Base-by-base conservation (phyloP, 1,140 invertebrate genomes). In the Meloidogyne floridensis region DNA sequence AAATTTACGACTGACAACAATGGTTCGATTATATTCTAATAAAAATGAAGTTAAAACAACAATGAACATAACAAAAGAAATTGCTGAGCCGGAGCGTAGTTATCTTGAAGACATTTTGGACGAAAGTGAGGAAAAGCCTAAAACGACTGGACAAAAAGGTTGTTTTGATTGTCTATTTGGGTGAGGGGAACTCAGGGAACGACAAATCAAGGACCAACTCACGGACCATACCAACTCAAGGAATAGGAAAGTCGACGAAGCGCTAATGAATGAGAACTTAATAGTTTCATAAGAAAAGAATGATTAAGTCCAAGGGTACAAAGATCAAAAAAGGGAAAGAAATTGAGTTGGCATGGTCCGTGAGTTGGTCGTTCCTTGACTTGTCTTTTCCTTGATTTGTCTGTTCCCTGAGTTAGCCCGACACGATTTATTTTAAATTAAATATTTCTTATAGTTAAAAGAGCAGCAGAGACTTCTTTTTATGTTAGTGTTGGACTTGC, bases 81-180 rank as follows among this genome's bases (percentile, higher is more conserved):
- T 76, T 2, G 56, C 72, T 3, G 53, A 80, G 54, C 70, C 65
- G 6, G 51, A 77, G 59, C 47, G 77, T 8, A 82, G 73, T 32
- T 76, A 82, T 69, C 54, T 86, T 7, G 85, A 86, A 74, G 85
- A 87, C 53, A 81, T 89, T 43, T 53, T 89, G 13, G 56, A 84
- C 10, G 51, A 82, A 32, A 74, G 83, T 59, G 80, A 89, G 54
- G 80, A 80, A 13, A 82, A 90, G 73, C 87, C 87, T 15, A 89
- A 87, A 47, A 89, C 87, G 15, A 86, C 89, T 15, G 80, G 81
- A 8, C 86, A 88, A 82, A 88, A 88, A 87, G 84, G 87, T 87
- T 20, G 15, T 80, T 42, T 51, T 51, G 10, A 42, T 75, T 74
- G 2, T 32, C 2, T 32, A 32, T 32, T 32, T 32, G 32, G 32